Conservation (phyloP, 2,797 vertebrate genomes). For the Phalanger gymnotis region DNA sequence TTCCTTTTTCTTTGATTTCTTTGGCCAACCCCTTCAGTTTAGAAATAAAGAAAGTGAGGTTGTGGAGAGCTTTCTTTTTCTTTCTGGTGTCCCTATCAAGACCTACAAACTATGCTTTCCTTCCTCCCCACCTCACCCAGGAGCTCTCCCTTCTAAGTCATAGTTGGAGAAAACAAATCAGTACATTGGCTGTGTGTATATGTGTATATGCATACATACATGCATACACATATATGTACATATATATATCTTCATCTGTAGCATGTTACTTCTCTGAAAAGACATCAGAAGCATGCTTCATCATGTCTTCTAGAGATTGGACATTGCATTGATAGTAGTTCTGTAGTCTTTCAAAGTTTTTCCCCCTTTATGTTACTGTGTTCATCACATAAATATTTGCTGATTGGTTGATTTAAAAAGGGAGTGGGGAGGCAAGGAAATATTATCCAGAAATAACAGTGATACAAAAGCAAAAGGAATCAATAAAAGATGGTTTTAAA, state of each 20-base stretch:
- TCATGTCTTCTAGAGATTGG: neutral
- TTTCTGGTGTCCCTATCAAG: neutral
- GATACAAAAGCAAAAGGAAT: neutral
- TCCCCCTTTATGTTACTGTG: neutral
- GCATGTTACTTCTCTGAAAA: neutral
- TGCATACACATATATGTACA: neutral
- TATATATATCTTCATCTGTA: neutral
- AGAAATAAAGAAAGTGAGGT: neutral
- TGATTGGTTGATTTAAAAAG: neutral
- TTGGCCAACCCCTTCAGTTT: neutral
- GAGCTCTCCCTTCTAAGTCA: neutral
- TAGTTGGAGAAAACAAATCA: neutral
- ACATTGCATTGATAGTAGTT: neutral
- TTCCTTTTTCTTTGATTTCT: neutral
- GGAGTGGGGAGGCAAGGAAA: neutral
- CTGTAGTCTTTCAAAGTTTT: neutral
- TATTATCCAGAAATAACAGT: neutral
- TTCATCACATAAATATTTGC: neutral
- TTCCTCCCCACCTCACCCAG: neutral
- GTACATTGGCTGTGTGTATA: neutral
- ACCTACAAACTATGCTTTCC: neutral
- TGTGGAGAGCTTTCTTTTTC: neutral
- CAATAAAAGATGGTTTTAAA: neutral
- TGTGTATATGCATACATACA: neutral
- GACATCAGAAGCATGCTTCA: neutral